phyloP scores from a whole-genome alignment of 2,113 vertebrate genomes.

The Myocastor coypus region DNA sequence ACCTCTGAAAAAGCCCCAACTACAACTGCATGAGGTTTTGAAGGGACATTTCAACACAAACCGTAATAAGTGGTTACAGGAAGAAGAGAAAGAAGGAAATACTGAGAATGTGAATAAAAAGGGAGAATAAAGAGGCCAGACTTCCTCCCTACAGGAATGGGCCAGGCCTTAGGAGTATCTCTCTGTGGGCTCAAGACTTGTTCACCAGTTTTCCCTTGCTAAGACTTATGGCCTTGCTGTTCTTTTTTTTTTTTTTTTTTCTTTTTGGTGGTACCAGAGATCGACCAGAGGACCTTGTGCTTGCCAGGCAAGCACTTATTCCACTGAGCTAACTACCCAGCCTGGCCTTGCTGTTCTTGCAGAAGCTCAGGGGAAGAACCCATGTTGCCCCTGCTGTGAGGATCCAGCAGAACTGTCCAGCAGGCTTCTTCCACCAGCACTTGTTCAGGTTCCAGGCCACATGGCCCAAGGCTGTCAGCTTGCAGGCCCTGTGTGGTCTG shows the following conservation, averaged over 20 bases:
- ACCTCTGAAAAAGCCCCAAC: not conserved
- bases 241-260: not conserved
- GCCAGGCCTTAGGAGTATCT: not conserved
- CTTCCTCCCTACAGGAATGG: too few relatives aligned
- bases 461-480: not conserved
- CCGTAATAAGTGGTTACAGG: not conserved
- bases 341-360: not conserved
- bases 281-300: too few relatives aligned
- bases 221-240: not conserved
- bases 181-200: not conserved
- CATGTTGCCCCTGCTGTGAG: accelerated
- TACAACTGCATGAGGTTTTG: not conserved
- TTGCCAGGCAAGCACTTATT: too few relatives aligned
- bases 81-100: not conserved
- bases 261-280: too few relatives aligned
- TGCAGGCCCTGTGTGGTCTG: not conserved
- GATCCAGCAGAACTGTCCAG: not conserved
- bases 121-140: not conserved
- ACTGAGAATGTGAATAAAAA: not conserved
- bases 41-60: not conserved
- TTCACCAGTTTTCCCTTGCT: not conserved
- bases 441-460: accelerated
- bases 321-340: too few relatives aligned
- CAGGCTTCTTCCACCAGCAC: not conserved
- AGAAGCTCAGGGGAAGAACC: not conserved